Conservation (phyloP, 2,797 vertebrate genomes). For the Tiaroga cobitis region DNA sequence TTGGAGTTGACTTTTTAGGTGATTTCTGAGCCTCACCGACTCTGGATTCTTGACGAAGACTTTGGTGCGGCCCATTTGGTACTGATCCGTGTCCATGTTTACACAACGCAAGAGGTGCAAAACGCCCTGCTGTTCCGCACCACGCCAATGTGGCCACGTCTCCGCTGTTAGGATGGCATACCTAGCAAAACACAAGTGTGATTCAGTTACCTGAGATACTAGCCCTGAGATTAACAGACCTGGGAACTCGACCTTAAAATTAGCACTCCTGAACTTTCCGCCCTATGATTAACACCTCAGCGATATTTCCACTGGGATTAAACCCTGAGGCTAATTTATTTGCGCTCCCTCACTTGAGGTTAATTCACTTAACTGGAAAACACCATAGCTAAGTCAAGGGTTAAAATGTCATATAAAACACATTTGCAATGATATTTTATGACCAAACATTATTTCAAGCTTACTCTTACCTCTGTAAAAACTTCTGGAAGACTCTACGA, state of each 20-base stretch:
- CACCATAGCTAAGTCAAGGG: background rate
- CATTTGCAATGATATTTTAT: background rate
- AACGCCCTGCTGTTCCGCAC: conserved; percentile 89
- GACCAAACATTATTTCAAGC: background rate
- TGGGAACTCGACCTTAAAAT: conserved; percentile 6
- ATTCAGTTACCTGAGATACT: background rate
- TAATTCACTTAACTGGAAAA: conserved; percentile 2
- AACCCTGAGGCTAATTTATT: too few species aligned
- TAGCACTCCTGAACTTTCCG: background rate
- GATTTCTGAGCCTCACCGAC: conserved; percentile 78
- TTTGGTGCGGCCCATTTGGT: conserved; percentile 92
- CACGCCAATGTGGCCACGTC: conserved; percentile 90
- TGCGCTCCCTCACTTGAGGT: too few species aligned
- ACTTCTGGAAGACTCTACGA: conserved; percentile 90
- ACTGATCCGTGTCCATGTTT: conserved; percentile 96
- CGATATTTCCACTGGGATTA: background rate
- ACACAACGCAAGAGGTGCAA: conserved; percentile 89
- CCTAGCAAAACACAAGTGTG: conserved; percentile 69
- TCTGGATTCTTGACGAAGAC: conserved; percentile 97
- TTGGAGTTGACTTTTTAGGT: background rate
- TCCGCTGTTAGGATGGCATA: conserved; percentile 93
- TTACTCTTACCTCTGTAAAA: conserved; percentile 84
- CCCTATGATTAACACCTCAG: background rate
- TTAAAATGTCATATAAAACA: background rate
- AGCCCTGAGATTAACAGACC: conserved; percentile 15